These are phyloP conservation scores for Scomber colias DNA, from an alignment of 2,113 vertebrate genomes.

Conservation along the genomic window DNA sequence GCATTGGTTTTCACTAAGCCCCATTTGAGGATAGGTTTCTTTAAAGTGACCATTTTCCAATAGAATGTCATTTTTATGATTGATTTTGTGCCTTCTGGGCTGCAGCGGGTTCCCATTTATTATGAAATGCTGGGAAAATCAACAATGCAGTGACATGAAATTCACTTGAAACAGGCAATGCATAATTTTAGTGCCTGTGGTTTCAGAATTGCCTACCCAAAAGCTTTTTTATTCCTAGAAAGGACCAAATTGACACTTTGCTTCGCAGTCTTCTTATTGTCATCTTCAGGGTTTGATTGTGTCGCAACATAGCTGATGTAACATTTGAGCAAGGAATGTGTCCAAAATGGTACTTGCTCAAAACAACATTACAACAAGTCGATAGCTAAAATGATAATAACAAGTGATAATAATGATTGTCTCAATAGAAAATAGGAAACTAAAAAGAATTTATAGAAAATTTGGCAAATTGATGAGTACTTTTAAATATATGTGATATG, in stretches of 20 bases:
- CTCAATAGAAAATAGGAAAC: not conserved
- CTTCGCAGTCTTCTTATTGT: not conserved
- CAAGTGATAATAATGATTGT: too few species aligned
- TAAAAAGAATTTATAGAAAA: too few species aligned
- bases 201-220: constrained; percentile 1
- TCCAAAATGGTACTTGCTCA: not conserved
- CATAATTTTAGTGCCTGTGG: not conserved
- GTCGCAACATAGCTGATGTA: not conserved
- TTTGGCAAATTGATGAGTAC: too few species aligned
- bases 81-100: not conserved
- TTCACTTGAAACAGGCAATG: not conserved
- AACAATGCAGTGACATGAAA: not conserved
- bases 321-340: not conserved
- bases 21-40: constrained; percentile 2
- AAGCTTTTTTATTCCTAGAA: not conserved
- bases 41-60: not conserved
- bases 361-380: not conserved
- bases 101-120: not conserved
- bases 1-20: constrained; percentile 6
- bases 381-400: not conserved
- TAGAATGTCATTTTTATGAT: not conserved
- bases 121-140: not conserved
- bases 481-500: too few species aligned
- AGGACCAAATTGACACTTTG: not conserved
- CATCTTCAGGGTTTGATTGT: not conserved